Evolutionary conservation across 2,113 vertebrate genomes (phyloP), one percentile per base, ranked within the genome.

Genomic region (Lophochroa leadbeateri): DNA sequence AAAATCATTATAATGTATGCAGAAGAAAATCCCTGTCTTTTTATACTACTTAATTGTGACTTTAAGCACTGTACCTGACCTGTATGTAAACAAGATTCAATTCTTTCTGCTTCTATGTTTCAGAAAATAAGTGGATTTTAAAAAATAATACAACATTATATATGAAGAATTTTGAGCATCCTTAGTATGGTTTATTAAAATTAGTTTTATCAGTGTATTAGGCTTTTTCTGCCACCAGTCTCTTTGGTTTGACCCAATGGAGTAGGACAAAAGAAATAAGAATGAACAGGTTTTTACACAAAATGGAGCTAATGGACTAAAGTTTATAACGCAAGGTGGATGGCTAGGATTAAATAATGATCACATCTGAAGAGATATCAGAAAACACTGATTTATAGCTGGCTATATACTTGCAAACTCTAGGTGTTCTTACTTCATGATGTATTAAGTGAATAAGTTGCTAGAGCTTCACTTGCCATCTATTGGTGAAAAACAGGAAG

Each of bases 391-490:
- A 37, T 83, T 90, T 90, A 78, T 12, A 75, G 37, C 43, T 74
- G 17, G 25, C 43, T 44, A 5, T 39, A 6, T 64, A 25, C 64
- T 72, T 79, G 61, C 13, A 81, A 74, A 60, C 23, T 35, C 2
- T 8, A 55, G 3, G 6, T 28, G 46, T 63, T 84, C 80, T 72
- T 76, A 41, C 39, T 85, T 94, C 25, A 35, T 27, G 6, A 44
- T 85, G 9, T 29, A 63, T 2, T 37, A 57, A 82, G 18, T 46
- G 39, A 50, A 79, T 74, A 24, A 33, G 82, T 95, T 95, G 82
- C 65, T 89, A 96, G 92, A 86, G 77, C 86, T 86, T 89, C 70
- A 84, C 17, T 67, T 96, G 96, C 96, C 96, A 97, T 90, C 96
- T 96, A 82, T 95, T 94, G 96, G 96, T 46, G 17, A 70, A 69